Percentiles rank a stretch among this genome's conserved stretches.
phyloP scores from a whole-genome alignment of 2,888 invertebrate genomes.

The Lordiphosa andalusiaca region DNA sequence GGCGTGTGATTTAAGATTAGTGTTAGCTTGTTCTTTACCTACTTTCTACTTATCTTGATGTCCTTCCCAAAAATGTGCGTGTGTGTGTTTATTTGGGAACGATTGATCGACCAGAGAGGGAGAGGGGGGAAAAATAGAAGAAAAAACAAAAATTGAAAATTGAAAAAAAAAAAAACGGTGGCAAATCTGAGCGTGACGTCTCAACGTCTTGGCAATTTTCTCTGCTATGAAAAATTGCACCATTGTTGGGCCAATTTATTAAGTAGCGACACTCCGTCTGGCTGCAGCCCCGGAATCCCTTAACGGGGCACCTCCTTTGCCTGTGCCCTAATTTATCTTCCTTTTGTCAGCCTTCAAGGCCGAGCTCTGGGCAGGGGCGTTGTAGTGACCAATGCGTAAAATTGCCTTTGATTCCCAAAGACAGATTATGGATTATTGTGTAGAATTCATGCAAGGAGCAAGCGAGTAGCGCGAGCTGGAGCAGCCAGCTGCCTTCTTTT shows the following conservation, averaged over 20 bases:
- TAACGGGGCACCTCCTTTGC: conserved; percentile 7
- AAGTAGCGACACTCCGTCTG: conserved; percentile 26
- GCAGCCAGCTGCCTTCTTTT: conserved; percentile 23
- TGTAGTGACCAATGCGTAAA: conserved; percentile 68
- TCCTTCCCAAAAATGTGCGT: conserved; percentile 35
- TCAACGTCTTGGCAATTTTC: conserved; percentile 18
- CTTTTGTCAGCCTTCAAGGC: conserved; percentile 14
- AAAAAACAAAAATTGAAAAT: conserved; percentile 6
- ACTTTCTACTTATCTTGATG: conserved; percentile 50
- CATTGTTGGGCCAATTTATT: conserved; percentile 77
- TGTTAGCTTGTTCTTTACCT: conserved; percentile 32
- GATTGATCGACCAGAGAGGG: conserved; percentile 1
- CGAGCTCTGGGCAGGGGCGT: conserved; percentile 37
- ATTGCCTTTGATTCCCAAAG: conserved; percentile 56
- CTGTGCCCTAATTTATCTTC: conserved; percentile 68
- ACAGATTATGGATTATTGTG: no score
- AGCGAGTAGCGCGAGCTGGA: conserved; percentile 19
- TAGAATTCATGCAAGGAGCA: not conserved
- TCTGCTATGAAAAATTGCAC: conserved; percentile 62
- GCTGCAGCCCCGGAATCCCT: no score
- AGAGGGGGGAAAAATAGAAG: conserved; percentile 28
- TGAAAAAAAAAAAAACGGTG: conserved; percentile 9
- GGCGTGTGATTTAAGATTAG: conserved; percentile 61
- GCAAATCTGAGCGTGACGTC: conserved; percentile 50
- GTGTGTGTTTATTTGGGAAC: conserved; percentile 1